These are phyloP conservation scores for Eudasyphora cyanicolor DNA, from an alignment of 2,888 invertebrate species.

Conservation along the genomic window DNA sequence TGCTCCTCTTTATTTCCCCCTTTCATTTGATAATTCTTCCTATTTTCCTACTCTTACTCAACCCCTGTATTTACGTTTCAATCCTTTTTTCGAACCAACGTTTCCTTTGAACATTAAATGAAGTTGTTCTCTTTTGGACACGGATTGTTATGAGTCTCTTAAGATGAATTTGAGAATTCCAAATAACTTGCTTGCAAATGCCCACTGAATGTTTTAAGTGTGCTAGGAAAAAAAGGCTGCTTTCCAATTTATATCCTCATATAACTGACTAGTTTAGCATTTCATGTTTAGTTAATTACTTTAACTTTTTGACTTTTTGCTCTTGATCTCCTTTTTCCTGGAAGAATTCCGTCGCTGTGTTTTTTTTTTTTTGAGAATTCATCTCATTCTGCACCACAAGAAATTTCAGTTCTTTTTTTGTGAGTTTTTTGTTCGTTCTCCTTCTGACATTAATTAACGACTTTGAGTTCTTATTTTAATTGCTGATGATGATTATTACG, in stretches of 20 bases:
- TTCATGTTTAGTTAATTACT: conserved; percentile 53
- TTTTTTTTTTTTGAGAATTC: not conserved
- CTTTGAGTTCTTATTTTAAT: conserved; percentile 46
- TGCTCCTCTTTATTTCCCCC: not conserved
- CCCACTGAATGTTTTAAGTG: not conserved
- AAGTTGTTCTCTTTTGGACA: conserved; percentile 21
- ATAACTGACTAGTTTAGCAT: conserved; percentile 39
- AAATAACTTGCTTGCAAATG: not conserved
- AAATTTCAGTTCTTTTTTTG: not conserved
- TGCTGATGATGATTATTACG: conserved; percentile 22
- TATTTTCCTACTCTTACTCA: not conserved
- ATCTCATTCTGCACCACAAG: not conserved
- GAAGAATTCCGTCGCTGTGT: not conserved
- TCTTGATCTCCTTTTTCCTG: conserved; percentile 8
- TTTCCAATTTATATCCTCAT: not conserved
- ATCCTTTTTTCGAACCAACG: not conserved
- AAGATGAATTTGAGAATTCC: conserved; percentile 24
- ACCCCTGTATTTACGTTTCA: not conserved
- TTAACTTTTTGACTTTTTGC: conserved; percentile 50
- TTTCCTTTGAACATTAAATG: not conserved
- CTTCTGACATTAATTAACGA: conserved; percentile 48
- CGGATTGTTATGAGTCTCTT: conserved; percentile 44
- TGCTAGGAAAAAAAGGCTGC: not conserved
- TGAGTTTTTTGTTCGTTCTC: conserved; percentile 33
- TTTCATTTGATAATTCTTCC: too few relatives aligned